phyloP scores from a whole-genome alignment of 1,140 invertebrate species.

The Philopotamus ludificatus region DNA sequence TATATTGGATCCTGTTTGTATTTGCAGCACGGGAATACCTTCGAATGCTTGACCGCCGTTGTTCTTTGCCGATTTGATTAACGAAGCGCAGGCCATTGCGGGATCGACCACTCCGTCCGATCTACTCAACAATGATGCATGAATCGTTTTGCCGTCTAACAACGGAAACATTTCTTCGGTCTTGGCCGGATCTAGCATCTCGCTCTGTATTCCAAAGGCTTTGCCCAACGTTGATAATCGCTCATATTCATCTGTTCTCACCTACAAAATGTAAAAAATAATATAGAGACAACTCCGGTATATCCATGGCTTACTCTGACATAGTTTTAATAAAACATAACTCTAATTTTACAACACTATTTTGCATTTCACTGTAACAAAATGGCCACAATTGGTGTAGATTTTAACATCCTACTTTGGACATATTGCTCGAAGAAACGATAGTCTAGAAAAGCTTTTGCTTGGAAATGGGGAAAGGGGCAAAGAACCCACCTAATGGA shows the following conservation, averaged over 20 bases:
- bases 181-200: slow-evolving; percentile 69
- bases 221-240: slow-evolving; percentile 76
- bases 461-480: too few relatives aligned
- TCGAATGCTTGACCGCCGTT: slow-evolving; percentile 72
- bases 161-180: slow-evolving; percentile 77
- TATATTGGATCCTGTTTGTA: slow-evolving; percentile 63
- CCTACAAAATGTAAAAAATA: slow-evolving; percentile 57
- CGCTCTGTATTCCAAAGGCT: slow-evolving; percentile 73
- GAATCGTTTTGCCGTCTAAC: slow-evolving; percentile 69
- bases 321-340: not conserved
- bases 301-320: not conserved
- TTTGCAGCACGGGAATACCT: slow-evolving; percentile 69
- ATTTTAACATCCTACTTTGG: too few relatives aligned
- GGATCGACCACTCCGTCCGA: slow-evolving; percentile 82
- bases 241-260: slow-evolving; percentile 79
- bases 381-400: too few relatives aligned
- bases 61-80: slow-evolving; percentile 67
- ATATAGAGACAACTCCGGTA: too few relatives aligned
- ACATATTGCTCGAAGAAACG: too few relatives aligned
- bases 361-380: too few relatives aligned
- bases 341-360: too few relatives aligned
- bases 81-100: slow-evolving; percentile 71
- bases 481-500: too few relatives aligned
- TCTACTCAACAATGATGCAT: slow-evolving; percentile 76
- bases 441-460: too few relatives aligned